Percentiles rank a stretch among this genome's conserved stretches.
These are phyloP conservation scores for Malurus cyaneus DNA, from an alignment of 2,113 vertebrate species.

Conservation along the genomic window DNA sequence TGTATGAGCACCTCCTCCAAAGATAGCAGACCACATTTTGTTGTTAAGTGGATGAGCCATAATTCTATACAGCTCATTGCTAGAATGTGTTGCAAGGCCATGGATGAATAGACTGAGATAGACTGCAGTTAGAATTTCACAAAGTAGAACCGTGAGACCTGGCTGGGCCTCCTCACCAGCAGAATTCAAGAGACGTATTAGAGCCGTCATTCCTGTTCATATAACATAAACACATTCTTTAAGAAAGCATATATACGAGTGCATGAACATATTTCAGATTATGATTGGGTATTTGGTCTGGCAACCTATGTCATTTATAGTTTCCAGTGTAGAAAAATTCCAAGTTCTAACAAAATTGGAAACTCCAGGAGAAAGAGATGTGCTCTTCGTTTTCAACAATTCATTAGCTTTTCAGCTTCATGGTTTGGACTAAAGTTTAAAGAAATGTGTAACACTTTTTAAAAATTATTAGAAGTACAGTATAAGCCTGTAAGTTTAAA, in stretches of 20 bases:
- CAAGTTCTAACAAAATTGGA: not conserved
- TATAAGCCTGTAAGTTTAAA: not conserved
- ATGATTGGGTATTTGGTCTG: not conserved
- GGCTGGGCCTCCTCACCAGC: constrained; percentile 92
- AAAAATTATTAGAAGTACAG: not conserved
- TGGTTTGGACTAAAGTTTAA: not conserved
- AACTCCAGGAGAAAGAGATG: not conserved
- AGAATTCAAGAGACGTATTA: constrained; percentile 85
- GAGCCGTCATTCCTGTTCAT: constrained; percentile 78
- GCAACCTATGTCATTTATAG: not conserved
- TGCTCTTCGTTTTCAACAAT: not conserved
- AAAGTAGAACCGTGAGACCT: constrained; percentile 88
- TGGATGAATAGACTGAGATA: constrained; percentile 95
- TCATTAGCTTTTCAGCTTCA: not conserved
- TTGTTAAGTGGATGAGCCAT: constrained; percentile 91
- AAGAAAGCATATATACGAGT: rapidly evolving
- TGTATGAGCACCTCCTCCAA: constrained; percentile 87
- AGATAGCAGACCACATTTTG: constrained; percentile 92
- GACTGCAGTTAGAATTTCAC: constrained; percentile 93
- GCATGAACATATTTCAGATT: not conserved
- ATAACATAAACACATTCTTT: constrained; percentile 3
- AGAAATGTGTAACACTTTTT: not conserved
- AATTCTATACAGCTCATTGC: constrained; percentile 90
- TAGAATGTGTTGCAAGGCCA: constrained; percentile 94
- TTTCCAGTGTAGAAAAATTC: not conserved